Evolutionary conservation across 2,888 invertebrate genomes (phyloP).

Genomic region (Drosophila crucigera): DNA sequence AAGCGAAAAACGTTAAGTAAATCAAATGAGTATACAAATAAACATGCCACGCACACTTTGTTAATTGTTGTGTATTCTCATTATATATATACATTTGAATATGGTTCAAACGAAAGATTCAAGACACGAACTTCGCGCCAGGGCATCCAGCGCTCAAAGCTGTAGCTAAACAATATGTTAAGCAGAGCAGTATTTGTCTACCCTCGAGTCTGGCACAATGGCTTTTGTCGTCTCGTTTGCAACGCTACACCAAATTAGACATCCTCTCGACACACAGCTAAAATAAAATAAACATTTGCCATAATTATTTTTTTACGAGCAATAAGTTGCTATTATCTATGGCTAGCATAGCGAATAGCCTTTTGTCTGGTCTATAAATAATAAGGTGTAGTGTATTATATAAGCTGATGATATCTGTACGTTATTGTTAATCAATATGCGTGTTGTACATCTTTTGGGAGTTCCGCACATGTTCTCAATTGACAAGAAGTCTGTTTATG

Average conservation of each 20-base stretch:
- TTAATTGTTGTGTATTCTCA: conserved; percentile 65
- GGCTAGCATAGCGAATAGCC: conserved; percentile 22
- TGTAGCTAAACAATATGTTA: conserved; percentile 10
- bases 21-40: conserved; percentile 66
- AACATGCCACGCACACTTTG: conserved; percentile 50
- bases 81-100: conserved; percentile 42
- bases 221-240: conserved; percentile 32
- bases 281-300: conserved; percentile 19
- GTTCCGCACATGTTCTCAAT: conserved; percentile 62
- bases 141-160: neutral
- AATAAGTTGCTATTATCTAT: conserved; percentile 8
- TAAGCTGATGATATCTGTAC: conserved; percentile 18
- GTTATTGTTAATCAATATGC: conserved; percentile 44
- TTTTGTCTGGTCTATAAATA: conserved; percentile 12
- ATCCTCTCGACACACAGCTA: conserved; percentile 34
- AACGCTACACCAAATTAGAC: conserved; percentile 50
- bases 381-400: conserved; percentile 14
- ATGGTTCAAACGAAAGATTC: conserved; percentile 67
- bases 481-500: conserved; percentile 51
- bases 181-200: conserved; percentile 47
- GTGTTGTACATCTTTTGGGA: conserved; percentile 31
- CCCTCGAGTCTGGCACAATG: conserved; percentile 35
- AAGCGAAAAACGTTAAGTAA: conserved; percentile 63
- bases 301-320: conserved; percentile 15
- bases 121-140: conserved; percentile 69